A percentile compares a stretch with the other conserved stretches of the same genome.
Evolutionary conservation across 1,140 invertebrate species (phyloP).

Genomic region (Drosophila pallidifrons): DNA sequence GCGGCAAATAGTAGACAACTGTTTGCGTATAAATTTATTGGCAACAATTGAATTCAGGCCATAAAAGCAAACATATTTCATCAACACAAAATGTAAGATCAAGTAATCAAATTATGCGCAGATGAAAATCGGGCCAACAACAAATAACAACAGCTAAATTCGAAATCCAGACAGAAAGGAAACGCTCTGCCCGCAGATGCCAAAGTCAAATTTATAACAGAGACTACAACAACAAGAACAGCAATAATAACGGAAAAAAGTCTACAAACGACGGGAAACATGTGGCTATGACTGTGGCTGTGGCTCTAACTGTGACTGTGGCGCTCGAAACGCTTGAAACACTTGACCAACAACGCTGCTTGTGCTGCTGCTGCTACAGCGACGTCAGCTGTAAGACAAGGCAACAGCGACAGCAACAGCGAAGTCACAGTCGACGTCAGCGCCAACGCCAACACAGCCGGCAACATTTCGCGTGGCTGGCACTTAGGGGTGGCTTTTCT

Average conservation of each 20-base stretch:
- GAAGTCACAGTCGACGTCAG: constrained; percentile 24
- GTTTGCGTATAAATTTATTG: constrained; percentile 15
- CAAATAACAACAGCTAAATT: constrained; percentile 26
- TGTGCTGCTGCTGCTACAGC: constrained; percentile 4
- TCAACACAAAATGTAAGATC: constrained; percentile 36
- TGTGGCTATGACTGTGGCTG: constrained; percentile 50
- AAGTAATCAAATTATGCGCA: constrained; percentile 54
- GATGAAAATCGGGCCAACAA: constrained; percentile 34
- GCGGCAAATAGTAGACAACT: background rate
- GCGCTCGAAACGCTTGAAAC: constrained; percentile 39
- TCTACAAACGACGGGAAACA: constrained; percentile 58
- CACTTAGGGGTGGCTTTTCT: constrained; percentile 70
- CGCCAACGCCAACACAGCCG: constrained; percentile 45
- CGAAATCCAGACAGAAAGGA: constrained; percentile 43
- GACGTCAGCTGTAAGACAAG: constrained; percentile 31
- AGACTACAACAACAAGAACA: constrained; percentile 4
- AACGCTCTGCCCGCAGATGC: constrained; percentile 46
- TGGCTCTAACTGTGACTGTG: background rate
- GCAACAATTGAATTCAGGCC: constrained; percentile 37
- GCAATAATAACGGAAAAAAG: constrained; percentile 37
- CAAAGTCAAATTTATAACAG: constrained; percentile 56
- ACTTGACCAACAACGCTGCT: constrained; percentile 67
- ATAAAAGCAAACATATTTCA: constrained; percentile 49
- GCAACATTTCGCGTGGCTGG: constrained; percentile 50
- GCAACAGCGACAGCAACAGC: constrained; percentile 7